These are phyloP conservation scores for Plebejus melissa DNA, from an alignment of 2,888 invertebrate species.

Conservation along the genomic window DNA sequence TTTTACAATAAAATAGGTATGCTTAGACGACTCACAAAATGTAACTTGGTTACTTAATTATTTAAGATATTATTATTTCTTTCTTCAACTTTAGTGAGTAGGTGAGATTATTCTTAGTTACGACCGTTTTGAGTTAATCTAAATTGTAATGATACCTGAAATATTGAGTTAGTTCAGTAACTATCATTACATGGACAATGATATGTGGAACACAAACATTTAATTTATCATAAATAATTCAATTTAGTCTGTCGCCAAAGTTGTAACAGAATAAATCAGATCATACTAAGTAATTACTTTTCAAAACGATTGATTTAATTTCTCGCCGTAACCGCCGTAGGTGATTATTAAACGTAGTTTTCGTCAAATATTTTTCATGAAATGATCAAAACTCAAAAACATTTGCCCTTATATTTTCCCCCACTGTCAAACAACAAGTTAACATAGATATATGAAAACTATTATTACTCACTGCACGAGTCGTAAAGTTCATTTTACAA, in stretches of 20 bases:
- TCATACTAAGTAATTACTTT: not conserved
- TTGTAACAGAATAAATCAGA: not conserved
- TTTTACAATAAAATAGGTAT: not conserved
- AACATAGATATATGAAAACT: not conserved
- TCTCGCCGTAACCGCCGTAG: no score
- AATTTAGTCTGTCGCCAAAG: not conserved
- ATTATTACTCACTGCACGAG: not conserved
- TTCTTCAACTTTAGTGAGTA: not conserved
- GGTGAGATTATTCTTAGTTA: not conserved
- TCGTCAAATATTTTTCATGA: not conserved
- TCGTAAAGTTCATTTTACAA: not conserved
- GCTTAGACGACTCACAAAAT: not conserved
- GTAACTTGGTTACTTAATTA: slow-evolving; percentile 10
- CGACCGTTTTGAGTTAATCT: not conserved
- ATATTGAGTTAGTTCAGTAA: not conserved
- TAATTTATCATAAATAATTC: not conserved
- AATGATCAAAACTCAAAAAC: not conserved
- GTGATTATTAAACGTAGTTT: not conserved
- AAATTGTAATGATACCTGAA: not conserved
- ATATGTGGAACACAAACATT: not conserved
- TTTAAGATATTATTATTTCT: not conserved
- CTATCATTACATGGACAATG: not conserved
- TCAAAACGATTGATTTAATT: no score
- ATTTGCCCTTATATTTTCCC: not conserved
- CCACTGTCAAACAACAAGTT: not conserved